A percentile compares a stretch with the other conserved stretches of the same genome.
These are phyloP conservation scores for Mirounga angustirostris DNA, from an alignment of 2,113 vertebrate species.

Conservation along the genomic window DNA sequence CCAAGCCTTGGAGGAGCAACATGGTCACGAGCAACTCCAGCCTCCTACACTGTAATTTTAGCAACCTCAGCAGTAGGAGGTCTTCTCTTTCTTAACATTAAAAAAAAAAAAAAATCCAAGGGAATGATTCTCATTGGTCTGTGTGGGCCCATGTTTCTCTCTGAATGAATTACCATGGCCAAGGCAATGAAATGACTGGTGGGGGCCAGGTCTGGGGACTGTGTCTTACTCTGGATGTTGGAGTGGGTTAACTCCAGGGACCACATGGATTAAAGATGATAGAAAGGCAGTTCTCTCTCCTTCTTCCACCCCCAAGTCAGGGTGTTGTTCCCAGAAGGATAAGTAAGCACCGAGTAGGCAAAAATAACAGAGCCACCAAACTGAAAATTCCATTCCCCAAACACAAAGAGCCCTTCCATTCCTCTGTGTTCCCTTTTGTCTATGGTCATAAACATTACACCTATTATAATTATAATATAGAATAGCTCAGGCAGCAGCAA, in stretches of 20 bases:
- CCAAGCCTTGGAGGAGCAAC: background rate
- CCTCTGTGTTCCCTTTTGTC: background rate
- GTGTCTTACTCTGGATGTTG: background rate
- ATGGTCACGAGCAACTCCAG: background rate
- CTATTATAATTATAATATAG: background rate
- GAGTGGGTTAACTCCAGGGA: background rate
- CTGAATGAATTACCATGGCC: background rate
- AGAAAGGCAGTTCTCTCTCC: background rate
- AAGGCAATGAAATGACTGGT: background rate
- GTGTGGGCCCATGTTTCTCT: background rate
- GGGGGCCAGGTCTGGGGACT: background rate
- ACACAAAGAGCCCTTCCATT: background rate
- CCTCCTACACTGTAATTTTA: background rate
- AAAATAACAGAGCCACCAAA: background rate
- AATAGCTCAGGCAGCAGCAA: background rate
- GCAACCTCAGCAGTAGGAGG: background rate
- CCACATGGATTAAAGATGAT: background rate
- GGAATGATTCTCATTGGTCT: background rate
- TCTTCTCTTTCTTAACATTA: background rate
- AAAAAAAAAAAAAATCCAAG: background rate
- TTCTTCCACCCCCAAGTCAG: no score
- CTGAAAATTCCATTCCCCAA: background rate
- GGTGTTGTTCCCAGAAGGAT: background rate
- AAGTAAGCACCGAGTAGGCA: background rate
- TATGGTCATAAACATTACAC: background rate